phyloP scores from a whole-genome alignment of 2,797 vertebrate species.

The Cyprinodon diabolis region DNA sequence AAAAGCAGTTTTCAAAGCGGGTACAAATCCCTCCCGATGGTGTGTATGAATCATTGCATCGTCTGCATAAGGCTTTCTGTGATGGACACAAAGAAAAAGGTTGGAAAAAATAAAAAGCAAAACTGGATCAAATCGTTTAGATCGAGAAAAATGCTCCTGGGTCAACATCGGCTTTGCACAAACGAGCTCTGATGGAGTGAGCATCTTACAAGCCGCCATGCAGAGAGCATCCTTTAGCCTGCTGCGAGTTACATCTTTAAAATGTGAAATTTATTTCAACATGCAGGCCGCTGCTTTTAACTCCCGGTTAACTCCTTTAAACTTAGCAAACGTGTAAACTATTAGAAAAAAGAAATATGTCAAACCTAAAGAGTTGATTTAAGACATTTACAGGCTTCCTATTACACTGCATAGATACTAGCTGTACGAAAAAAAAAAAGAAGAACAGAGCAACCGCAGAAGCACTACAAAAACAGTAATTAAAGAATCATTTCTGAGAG shows the following conservation, averaged over 20 bases:
- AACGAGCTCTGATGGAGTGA: slow-evolving; percentile 45
- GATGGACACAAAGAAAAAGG: neutral
- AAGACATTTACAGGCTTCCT: slow-evolving; percentile 68
- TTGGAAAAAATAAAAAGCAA: neutral
- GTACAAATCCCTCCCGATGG: too few relatives aligned
- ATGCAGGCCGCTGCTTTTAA: slow-evolving; percentile 48
- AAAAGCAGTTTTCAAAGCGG: too few relatives aligned
- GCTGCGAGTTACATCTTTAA: slow-evolving; percentile 45
- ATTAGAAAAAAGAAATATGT: slow-evolving; percentile 65
- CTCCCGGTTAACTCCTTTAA: slow-evolving; percentile 21
- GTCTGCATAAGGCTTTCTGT: too few relatives aligned
- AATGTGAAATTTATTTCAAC: slow-evolving; percentile 38
- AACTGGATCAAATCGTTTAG: slow-evolving; percentile 27
- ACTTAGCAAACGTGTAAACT: slow-evolving; percentile 46
- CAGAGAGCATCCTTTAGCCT: slow-evolving; percentile 43
- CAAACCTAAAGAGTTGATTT: slow-evolving; percentile 56
- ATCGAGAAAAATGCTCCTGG: slow-evolving; percentile 10
- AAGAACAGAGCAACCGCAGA: slow-evolving; percentile 41
- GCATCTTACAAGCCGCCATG: slow-evolving; percentile 55
- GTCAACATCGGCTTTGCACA: slow-evolving; percentile 19
- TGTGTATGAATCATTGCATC: neutral
- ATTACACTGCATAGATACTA: slow-evolving; percentile 72
- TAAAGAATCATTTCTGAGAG: slow-evolving; percentile 31
- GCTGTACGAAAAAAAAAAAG: slow-evolving; percentile 56
- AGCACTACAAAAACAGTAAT: slow-evolving; percentile 6